Percentiles rank a stretch among this genome's conserved stretches.
Conservation (phyloP, 2,113 vertebrate species). For the Neotragus moschatus region DNA sequence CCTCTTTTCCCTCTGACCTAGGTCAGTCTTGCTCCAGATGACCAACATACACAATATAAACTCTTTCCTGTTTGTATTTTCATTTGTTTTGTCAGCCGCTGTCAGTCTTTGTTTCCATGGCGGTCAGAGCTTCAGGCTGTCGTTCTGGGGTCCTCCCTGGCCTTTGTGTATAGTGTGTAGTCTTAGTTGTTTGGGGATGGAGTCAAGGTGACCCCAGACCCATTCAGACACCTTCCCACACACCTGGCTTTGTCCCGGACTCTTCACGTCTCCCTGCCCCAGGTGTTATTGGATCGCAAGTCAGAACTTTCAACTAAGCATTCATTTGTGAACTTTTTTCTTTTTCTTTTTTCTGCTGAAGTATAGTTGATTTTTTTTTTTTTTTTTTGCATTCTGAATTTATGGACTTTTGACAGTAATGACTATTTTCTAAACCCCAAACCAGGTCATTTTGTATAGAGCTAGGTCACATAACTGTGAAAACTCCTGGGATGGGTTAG, state of each 20-base stretch:
- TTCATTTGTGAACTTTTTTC: background rate
- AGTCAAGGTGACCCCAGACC: background rate
- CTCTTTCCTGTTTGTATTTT: background rate
- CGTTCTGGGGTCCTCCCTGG: background rate
- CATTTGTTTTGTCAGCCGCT: background rate
- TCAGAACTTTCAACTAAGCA: background rate
- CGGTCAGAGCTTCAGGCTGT: background rate
- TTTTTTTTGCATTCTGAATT: background rate
- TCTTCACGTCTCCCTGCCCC: background rate
- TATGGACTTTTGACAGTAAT: background rate
- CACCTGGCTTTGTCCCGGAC: background rate
- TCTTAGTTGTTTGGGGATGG: background rate
- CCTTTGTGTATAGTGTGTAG: background rate
- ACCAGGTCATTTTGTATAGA: background rate
- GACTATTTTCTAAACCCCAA: background rate
- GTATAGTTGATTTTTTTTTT: background rate
- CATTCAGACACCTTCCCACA: background rate
- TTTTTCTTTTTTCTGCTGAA: background rate
- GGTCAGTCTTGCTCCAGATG: background rate
- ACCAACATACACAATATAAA: background rate
- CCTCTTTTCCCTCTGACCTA: background rate
- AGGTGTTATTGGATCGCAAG: background rate
- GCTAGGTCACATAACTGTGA: background rate
- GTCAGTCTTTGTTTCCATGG: background rate
- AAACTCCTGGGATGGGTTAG: background rate